Evolutionary conservation across 2,888 invertebrate genomes (phyloP).

Genomic region (Phalangium opilio): DNA sequence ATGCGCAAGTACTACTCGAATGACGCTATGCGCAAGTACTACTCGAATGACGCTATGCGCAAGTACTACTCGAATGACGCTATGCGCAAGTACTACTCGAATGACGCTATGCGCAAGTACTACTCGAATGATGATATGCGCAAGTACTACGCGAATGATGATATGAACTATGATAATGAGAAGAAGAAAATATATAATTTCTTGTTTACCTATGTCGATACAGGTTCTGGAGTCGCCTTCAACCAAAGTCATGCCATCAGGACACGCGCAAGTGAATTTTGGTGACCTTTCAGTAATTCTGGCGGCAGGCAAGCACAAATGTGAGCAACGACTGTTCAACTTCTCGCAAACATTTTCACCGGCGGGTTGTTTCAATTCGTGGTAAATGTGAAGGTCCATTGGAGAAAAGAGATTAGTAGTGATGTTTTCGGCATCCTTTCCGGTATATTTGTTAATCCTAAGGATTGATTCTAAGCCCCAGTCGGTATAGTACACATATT

Average conservation of each 20-base stretch:
- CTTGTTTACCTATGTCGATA: conserved; percentile 69
- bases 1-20: too few relatives aligned
- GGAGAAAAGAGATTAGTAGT: conserved; percentile 38
- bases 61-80: too few relatives aligned
- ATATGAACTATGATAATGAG: too few relatives aligned
- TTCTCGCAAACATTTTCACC: conserved; percentile 65
- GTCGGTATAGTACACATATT: conserved; percentile 78
- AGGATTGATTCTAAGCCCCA: conserved; percentile 60
- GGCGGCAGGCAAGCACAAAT: conserved; percentile 80
- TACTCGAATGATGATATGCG: too few relatives aligned
- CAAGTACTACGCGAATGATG: too few relatives aligned
- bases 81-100: too few relatives aligned
- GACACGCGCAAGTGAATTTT: conserved; percentile 74
- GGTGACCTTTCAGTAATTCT: conserved; percentile 61
- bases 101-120: too few relatives aligned
- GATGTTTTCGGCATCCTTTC: conserved; percentile 48
- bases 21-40: too few relatives aligned
- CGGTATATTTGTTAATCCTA: conserved; percentile 59
- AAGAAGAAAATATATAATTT: too few relatives aligned
- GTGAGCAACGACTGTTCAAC: conserved; percentile 83
- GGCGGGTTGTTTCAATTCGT: conserved; percentile 73
- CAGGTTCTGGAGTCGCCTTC: conserved; percentile 63
- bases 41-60: too few relatives aligned
- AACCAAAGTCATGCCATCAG: conserved; percentile 60
- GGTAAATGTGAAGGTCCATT: conserved; percentile 90